Evolutionary conservation across 2,888 invertebrate species (phyloP), one percentile per base, ranked within the genome.

Genomic region (Xestobium rufovillosum): DNA sequence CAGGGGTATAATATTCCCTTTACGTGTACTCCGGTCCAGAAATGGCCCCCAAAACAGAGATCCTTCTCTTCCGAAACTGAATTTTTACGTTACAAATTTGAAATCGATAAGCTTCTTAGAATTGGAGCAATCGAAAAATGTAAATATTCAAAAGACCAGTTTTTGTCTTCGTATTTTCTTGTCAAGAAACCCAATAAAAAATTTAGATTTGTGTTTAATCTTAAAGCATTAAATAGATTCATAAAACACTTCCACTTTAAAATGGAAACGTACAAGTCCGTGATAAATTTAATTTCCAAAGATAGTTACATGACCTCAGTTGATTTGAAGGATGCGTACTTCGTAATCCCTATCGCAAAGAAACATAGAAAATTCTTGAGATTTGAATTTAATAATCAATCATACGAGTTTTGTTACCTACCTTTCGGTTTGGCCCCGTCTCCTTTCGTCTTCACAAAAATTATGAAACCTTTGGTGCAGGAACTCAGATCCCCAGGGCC

Each of bases 371-470:
- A 46, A 11, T 38, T 23, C 15, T 34, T 49, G 25, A 19, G 44
- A 2, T 49, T 50, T 14, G 4, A 3, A 1, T 50, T 43, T 31
- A 8, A 36, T n/a, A 38, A 25, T 0, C 42, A 39, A n/a, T 4
- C 39, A 8, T 50, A 36, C 15, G 40, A 46, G 17, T 50, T 46
- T 26, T 31, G 26, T 1, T 44, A 39, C 6, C 34, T 48, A 9
- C 49, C 49, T 6, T 46, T 46, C 23, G 46, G 47, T 10, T 12
- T 50, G 3, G 39, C 27, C 6, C 35, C 38, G 6, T 36, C 36
- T 3, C 43, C 48, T n/a, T 47, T 19, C 19, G 30, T 47, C n/a
- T 47, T 47, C 32, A 48, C 48, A n/a, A 49, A 50, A 17, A 27
- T n/a, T n/a, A n/a, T n/a, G n/a, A n/a, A n/a, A n/a, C n/a, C n/a